Conservation (phyloP, 1,140 invertebrate species). For the Calycopis cecrops region DNA sequence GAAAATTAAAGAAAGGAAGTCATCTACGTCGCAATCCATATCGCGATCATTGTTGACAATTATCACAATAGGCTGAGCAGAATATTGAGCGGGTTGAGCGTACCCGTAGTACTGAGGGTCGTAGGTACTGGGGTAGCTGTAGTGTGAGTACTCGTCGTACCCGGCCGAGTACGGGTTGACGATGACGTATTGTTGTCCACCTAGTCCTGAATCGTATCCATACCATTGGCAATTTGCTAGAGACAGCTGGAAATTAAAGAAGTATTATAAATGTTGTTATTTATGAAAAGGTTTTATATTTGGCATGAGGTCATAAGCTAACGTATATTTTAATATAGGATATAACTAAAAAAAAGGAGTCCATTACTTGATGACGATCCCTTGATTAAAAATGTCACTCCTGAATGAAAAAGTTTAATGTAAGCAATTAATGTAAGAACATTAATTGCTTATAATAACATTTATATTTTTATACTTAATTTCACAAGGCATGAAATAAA, state of each 20-base stretch:
- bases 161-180: not conserved
- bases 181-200: not conserved
- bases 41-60: conserved; percentile 18
- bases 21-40: conserved; percentile 15
- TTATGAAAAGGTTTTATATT: too few species aligned
- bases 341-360: too few species aligned
- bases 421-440: too few species aligned
- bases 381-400: too few species aligned
- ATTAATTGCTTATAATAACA: too few species aligned
- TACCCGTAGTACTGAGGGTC: not conserved
- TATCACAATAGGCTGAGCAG: conserved; percentile 20
- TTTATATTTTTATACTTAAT: too few species aligned
- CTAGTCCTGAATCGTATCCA: not conserved
- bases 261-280: too few species aligned
- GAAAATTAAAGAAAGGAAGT: conserved; percentile 15
- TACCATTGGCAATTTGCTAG: not conserved
- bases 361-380: too few species aligned
- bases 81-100: not conserved
- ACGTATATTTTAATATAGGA: too few species aligned
- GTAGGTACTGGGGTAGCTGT: not conserved
- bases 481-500: too few species aligned
- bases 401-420: too few species aligned
- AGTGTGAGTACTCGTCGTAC: conserved; percentile 1
- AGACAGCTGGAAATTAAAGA: not conserved
- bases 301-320: too few species aligned